Evolutionary conservation across 2,797 vertebrate species (phyloP).

Genomic region (Yasuhikotakia modesta): DNA sequence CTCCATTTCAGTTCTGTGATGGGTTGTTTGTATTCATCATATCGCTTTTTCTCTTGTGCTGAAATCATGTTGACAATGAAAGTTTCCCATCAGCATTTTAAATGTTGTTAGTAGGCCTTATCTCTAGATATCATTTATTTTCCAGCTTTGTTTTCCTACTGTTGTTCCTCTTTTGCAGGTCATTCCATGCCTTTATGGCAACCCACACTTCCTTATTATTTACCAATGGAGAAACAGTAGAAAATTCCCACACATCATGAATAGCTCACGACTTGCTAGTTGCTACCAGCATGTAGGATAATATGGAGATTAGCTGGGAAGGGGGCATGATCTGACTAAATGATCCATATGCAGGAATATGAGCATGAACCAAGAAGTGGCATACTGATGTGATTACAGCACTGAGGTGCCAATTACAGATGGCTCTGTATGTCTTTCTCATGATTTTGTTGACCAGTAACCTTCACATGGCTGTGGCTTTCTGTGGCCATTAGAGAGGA

Average conservation of each 20-base stretch:
- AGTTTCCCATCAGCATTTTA: not conserved
- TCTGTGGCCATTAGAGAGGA: slow-evolving; percentile 39
- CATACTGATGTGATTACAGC: slow-evolving; percentile 49
- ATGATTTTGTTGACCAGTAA: slow-evolving; percentile 40
- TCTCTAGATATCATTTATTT: too few species aligned
- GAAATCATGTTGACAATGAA: not conserved
- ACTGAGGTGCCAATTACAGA: slow-evolving; percentile 46
- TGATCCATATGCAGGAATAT: slow-evolving; percentile 10
- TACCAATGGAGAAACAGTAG: not conserved
- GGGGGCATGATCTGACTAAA: slow-evolving; percentile 24
- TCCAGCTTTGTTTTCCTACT: not conserved
- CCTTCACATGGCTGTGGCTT: slow-evolving; percentile 45
- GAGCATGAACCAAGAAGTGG: slow-evolving; percentile 18
- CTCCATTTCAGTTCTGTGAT: slow-evolving; percentile 9
- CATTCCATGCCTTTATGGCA: not conserved
- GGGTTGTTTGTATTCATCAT: slow-evolving; percentile 17
- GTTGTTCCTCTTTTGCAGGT: not conserved
- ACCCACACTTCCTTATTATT: not conserved
- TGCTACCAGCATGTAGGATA: not conserved
- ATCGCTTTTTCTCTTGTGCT: slow-evolving; percentile 35
- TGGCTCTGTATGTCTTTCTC: slow-evolving; percentile 48
- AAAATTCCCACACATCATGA: slow-evolving; percentile 1
- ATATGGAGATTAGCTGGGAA: slow-evolving; percentile 4
- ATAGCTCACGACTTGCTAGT: not conserved
- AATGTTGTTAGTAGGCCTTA: not conserved